Conservation (phyloP, 1,140 invertebrate species). For the Drosophila carrolli region DNA sequence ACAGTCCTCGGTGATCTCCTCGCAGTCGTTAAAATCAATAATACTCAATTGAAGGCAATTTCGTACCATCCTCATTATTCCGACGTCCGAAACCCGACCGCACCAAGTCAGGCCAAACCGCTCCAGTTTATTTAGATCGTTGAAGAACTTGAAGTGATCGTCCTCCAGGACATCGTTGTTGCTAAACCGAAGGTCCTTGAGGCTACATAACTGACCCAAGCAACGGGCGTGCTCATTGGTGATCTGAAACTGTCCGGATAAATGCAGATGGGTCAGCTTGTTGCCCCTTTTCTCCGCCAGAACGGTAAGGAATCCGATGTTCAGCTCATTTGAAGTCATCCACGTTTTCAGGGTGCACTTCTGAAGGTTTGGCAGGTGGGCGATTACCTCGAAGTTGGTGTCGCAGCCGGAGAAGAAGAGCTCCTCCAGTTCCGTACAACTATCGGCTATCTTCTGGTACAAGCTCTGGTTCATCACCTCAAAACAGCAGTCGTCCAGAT, state of each 20-base stretch:
- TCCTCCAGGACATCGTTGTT: slow-evolving; percentile 67
- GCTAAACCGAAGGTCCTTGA: slow-evolving; percentile 49
- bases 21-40: slow-evolving; percentile 51
- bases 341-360: slow-evolving; percentile 64
- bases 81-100: slow-evolving; percentile 47
- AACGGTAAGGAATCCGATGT: slow-evolving; percentile 47
- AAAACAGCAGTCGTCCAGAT: slow-evolving; percentile 70
- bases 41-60: slow-evolving; percentile 39
- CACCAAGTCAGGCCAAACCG: slow-evolving; percentile 40
- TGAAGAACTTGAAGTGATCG: slow-evolving; percentile 66
- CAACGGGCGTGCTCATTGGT: slow-evolving; percentile 58
- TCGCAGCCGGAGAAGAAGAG: slow-evolving; percentile 65
- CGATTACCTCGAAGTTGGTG: slow-evolving; percentile 64
- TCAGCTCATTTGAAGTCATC: slow-evolving; percentile 67
- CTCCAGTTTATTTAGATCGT: slow-evolving; percentile 40
- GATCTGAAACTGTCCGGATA: slow-evolving; percentile 57
- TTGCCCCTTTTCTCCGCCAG: slow-evolving; percentile 53
- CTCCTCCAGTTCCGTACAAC: slow-evolving; percentile 56
- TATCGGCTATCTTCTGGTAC: slow-evolving; percentile 66
- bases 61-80: slow-evolving; percentile 49
- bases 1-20: slow-evolving; percentile 60
- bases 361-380: slow-evolving; percentile 57
- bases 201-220: slow-evolving; percentile 49
- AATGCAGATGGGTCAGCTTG: slow-evolving; percentile 50
- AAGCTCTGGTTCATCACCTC: slow-evolving; percentile 70